A percentile compares a stretch with the other conserved stretches of the same genome.
Evolutionary conservation across 1,140 invertebrate species (phyloP).

Genomic region (Streblospio benedicti): DNA sequence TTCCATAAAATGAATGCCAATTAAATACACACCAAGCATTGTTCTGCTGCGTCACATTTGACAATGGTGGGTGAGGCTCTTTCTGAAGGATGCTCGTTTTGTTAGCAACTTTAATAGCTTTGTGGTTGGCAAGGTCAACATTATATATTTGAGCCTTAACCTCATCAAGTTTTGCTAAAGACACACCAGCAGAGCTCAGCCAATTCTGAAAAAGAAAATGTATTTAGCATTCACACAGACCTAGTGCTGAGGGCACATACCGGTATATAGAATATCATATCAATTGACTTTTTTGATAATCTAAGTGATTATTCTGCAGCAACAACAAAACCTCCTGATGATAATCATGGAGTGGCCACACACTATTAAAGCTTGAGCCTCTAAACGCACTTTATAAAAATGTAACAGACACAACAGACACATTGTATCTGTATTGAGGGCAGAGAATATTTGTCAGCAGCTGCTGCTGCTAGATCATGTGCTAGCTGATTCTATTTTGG

Average conservation of each 20-base stretch:
- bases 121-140: neutral
- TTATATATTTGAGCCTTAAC: neutral
- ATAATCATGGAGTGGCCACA: neutral
- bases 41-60: conserved; percentile 1
- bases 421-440: too few species aligned
- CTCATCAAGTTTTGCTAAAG: neutral
- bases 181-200: neutral
- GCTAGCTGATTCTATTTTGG: too few species aligned
- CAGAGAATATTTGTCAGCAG: too few species aligned
- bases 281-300: neutral
- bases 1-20: neutral
- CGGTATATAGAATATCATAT: neutral
- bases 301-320: neutral
- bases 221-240: neutral
- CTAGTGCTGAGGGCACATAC: neutral
- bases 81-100: neutral
- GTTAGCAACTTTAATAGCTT: neutral
- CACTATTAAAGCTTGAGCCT: neutral
- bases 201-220: conserved; percentile 1
- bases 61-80: neutral
- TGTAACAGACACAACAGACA: too few species aligned
- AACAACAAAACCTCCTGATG: neutral
- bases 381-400: too few species aligned
- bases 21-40: neutral
- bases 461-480: too few species aligned